phyloP scores from a whole-genome alignment of 2,888 invertebrate genomes.

The Orthosia gothica region DNA sequence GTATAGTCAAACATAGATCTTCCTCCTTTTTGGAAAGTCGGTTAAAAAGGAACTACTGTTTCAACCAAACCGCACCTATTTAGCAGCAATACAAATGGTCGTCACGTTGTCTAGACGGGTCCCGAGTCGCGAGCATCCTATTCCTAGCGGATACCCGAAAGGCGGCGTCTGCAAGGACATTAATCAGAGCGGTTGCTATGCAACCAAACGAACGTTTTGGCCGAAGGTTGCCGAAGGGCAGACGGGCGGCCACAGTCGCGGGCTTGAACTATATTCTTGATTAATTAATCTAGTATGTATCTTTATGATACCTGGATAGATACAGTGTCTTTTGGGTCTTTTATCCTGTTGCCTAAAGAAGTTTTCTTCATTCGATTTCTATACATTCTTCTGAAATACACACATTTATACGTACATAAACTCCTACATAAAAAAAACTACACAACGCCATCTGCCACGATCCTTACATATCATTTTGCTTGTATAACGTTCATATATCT shows the following conservation, averaged over 20 bases:
- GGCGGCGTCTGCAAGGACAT: slow-evolving; percentile 28
- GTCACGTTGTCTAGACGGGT: slow-evolving; percentile 21
- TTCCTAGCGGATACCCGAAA: slow-evolving; percentile 16
- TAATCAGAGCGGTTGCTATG: slow-evolving; percentile 56
- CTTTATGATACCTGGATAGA: background rate
- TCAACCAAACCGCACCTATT: background rate
- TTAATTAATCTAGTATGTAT: slow-evolving; percentile 37
- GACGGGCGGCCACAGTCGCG: slow-evolving; percentile 26
- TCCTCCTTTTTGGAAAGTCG: too few relatives aligned
- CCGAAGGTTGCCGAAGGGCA: slow-evolving; percentile 53
- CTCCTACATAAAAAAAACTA: too few relatives aligned
- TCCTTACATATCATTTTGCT: too few relatives aligned
- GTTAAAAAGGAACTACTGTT: background rate
- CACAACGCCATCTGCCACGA: too few relatives aligned
- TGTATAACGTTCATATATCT: too few relatives aligned
- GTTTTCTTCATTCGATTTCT: background rate
- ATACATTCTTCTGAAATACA: background rate
- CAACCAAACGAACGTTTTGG: slow-evolving; percentile 33
- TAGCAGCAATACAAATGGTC: background rate
- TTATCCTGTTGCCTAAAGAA: background rate
- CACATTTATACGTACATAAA: too few relatives aligned
- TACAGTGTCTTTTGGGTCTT: background rate
- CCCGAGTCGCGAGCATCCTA: background rate
- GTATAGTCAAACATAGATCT: too few relatives aligned
- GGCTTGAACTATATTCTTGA: slow-evolving; percentile 10